These are phyloP conservation scores for Drosophila stalkeri DNA, from an alignment of 2,888 invertebrate genomes.

Conservation along the genomic window DNA sequence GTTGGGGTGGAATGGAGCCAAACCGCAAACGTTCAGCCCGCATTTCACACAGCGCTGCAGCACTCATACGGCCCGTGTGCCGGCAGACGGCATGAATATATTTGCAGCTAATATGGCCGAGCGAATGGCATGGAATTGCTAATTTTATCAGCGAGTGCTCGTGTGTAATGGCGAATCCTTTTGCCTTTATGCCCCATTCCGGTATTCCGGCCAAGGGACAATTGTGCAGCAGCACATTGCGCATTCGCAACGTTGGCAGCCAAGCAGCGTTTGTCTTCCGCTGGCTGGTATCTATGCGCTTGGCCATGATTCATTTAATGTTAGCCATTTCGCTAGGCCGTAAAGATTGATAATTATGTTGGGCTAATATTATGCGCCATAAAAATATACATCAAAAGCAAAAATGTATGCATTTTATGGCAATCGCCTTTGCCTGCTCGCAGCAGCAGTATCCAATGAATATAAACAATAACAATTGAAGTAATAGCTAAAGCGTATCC, in stretches of 20 bases:
- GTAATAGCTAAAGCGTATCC: constrained; percentile 69
- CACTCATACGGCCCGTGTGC: constrained; percentile 50
- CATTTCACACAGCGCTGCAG: constrained; percentile 40
- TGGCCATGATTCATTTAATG: constrained; percentile 63
- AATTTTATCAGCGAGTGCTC: constrained; percentile 71
- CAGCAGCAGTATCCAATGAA: constrained; percentile 65
- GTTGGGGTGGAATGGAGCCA: constrained; percentile 1
- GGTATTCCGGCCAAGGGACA: constrained; percentile 14
- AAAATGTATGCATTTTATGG: constrained; percentile 62
- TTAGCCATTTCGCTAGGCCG: constrained; percentile 61
- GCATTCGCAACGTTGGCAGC: constrained; percentile 47
- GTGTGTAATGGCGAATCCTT: constrained; percentile 39
- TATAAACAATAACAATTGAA: constrained; percentile 80
- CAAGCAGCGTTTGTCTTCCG: background rate
- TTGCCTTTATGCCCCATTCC: constrained; percentile 26
- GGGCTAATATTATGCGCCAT: constrained; percentile 70
- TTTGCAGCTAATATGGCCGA: constrained; percentile 76
- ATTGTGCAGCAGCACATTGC: constrained; percentile 39
- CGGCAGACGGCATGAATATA: constrained; percentile 72
- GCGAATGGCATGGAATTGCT: constrained; percentile 76
- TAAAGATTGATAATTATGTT: constrained; percentile 78
- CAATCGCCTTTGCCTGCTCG: constrained; percentile 53
- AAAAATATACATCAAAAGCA: constrained; percentile 70
- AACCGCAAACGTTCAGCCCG: constrained; percentile 56
- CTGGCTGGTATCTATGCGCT: constrained; percentile 38